Percentiles rank a stretch among this genome's conserved stretches.
These are phyloP conservation scores for Phaethornis superciliosus DNA, from an alignment of 2,113 vertebrate species.

Conservation along the genomic window DNA sequence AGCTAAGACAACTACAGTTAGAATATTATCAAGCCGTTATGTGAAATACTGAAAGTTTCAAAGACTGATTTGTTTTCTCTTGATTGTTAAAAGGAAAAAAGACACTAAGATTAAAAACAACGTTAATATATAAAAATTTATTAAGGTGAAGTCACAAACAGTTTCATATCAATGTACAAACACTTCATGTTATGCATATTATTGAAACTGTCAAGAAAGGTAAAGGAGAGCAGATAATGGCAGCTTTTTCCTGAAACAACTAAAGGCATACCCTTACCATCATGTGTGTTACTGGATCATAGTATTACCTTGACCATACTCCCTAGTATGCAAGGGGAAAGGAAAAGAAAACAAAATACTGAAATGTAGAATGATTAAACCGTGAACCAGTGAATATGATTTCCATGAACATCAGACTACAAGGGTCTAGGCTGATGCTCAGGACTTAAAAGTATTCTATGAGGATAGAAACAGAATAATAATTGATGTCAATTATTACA, in stretches of 20 bases:
- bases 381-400: not conserved
- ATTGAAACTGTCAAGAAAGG: constrained; percentile 36
- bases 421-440: constrained; percentile 3
- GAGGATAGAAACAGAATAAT: not conserved
- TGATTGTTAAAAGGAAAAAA: not conserved
- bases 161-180: constrained; percentile 61
- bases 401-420: constrained; percentile 35
- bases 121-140: constrained; percentile 68
- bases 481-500: constrained; percentile 12
- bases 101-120: not conserved
- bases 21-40: not conserved
- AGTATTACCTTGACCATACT: constrained; percentile 39
- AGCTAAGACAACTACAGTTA: not conserved
- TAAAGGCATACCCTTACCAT: constrained; percentile 54
- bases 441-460: not conserved
- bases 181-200: constrained; percentile 50
- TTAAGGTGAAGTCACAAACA: constrained; percentile 68
- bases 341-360: constrained; percentile 35
- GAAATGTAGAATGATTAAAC: constrained; percentile 23
- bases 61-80: not conserved
- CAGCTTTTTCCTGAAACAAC: constrained; percentile 47
- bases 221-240: constrained; percentile 34
- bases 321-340: constrained; percentile 27
- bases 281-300: constrained; percentile 32
- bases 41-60: not conserved